These are phyloP conservation scores for Cynocephalus volans DNA, from an alignment of 2,113 vertebrate species.

Conservation along the genomic window DNA sequence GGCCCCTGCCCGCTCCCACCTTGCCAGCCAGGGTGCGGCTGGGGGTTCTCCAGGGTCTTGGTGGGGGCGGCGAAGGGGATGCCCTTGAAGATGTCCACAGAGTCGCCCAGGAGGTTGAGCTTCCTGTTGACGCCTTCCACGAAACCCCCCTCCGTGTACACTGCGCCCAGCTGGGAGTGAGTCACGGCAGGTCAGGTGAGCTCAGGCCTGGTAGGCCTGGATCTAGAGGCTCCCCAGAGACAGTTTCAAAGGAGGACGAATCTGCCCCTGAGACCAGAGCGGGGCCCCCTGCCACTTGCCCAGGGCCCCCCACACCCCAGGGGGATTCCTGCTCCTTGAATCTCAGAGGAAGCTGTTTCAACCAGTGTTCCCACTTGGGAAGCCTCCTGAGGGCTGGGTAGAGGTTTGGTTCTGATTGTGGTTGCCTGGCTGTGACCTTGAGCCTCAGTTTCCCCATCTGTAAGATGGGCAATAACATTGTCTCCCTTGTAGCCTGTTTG, in stretches of 20 bases:
- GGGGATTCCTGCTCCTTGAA: not conserved
- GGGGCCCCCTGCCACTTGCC: too few species aligned
- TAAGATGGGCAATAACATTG: not conserved
- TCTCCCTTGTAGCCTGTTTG: not conserved
- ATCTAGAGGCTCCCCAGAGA: not conserved
- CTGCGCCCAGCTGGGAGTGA: constrained; percentile 91
- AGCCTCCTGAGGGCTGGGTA: not conserved
- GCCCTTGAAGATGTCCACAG: constrained; percentile 95
- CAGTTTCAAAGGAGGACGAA: not conserved
- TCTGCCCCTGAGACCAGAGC: not conserved
- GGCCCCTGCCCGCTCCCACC: constrained; percentile 87
- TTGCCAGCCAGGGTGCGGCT: constrained; percentile 95
- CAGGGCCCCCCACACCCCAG: fast-evolving
- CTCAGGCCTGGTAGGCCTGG: fast-evolving
- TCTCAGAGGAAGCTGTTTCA: not conserved
- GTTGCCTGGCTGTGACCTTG: not conserved
- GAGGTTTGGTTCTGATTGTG: not conserved
- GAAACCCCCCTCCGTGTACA: constrained; percentile 95
- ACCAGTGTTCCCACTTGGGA: not conserved
- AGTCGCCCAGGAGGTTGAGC: constrained; percentile 87
- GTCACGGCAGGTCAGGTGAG: fast-evolving
- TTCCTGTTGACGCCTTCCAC: constrained; percentile 92
- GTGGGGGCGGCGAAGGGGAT: constrained; percentile 95
- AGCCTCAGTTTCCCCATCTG: not conserved
- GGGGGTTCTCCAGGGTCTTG: constrained; percentile 92